Percentiles rank a stretch among this genome's conserved stretches.
These are phyloP conservation scores for Montipora capitata DNA, from an alignment of 92 coral and sea anemone species.

Conservation along the genomic window DNA sequence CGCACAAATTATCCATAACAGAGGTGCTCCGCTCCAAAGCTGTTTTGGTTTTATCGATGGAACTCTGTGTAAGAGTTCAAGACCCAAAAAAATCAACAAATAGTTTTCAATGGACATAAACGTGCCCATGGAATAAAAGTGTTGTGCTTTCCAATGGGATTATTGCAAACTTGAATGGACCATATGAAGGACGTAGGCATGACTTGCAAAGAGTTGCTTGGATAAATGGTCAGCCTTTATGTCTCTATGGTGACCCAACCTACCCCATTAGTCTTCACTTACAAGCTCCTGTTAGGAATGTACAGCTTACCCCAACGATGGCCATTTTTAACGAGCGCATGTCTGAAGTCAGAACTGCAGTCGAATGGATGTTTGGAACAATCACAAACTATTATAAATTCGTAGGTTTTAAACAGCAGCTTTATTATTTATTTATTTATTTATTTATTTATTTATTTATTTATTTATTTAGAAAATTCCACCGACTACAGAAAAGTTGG, in stretches of 20 bases:
- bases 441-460: no score
- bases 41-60: constrained; percentile 66
- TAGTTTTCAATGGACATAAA: background rate
- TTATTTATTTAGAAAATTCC: no score
- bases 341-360: constrained; percentile 41
- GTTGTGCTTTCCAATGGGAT: constrained; percentile 18
- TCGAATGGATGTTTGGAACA: constrained; percentile 52
- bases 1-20: constrained; percentile 60
- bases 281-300: constrained; percentile 29
- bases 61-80: background rate
- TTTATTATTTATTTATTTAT: no score
- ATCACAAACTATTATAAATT: constrained; percentile 31
- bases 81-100: background rate
- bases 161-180: constrained; percentile 54
- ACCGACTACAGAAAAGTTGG: no score
- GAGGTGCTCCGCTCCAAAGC: constrained; percentile 68
- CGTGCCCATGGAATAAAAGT: background rate
- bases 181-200: constrained; percentile 53
- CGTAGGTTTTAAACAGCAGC: constrained; percentile 39
- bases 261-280: constrained; percentile 33
- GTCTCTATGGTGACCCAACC: constrained; percentile 62
- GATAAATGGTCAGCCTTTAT: constrained; percentile 37
- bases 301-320: constrained; percentile 27
- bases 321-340: constrained; percentile 32
- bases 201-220: constrained; percentile 36